A percentile compares a stretch with the other conserved stretches of the same genome.
Conservation (phyloP, 64 coral and sea anemone genomes). For the Dendronephthya gigantea region DNA sequence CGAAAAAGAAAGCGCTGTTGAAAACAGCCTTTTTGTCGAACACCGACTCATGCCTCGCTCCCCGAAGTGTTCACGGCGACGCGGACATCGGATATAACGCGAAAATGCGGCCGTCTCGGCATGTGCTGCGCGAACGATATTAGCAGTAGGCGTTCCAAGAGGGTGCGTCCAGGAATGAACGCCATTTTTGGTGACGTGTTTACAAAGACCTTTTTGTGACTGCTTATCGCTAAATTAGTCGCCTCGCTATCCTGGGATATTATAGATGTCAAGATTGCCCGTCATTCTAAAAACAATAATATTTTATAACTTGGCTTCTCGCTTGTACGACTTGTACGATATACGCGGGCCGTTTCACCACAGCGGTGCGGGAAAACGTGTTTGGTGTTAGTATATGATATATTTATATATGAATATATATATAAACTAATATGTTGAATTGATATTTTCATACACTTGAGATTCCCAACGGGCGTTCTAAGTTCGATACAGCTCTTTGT, state of each 20-base stretch:
- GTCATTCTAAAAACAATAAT: not conserved
- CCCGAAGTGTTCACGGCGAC: not conserved
- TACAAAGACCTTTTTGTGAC: not conserved
- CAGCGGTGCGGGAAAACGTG: not conserved
- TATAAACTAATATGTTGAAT: not conserved
- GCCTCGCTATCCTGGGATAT: not conserved
- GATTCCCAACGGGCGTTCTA: not conserved
- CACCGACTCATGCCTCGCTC: not conserved
- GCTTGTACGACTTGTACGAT: no score
- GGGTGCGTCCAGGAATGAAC: not conserved
- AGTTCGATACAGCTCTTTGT: not conserved
- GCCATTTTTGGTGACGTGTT: not conserved
- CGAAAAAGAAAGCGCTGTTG: not conserved
- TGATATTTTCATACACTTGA: not conserved
- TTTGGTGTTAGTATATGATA: no score
- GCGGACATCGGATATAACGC: not conserved
- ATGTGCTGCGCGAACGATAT: not conserved
- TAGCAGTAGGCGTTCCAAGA: not conserved
- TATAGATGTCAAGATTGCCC: not conserved
- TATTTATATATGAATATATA: no score
- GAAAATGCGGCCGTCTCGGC: not conserved
- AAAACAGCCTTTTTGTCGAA: not conserved
- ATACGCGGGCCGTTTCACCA: no score
- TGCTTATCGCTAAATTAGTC: not conserved
- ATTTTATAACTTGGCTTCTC: no score